A percentile compares a stretch with the other conserved stretches of the same genome.
Conservation (phyloP, 2,113 vertebrate genomes). For the Coturnix japonica region DNA sequence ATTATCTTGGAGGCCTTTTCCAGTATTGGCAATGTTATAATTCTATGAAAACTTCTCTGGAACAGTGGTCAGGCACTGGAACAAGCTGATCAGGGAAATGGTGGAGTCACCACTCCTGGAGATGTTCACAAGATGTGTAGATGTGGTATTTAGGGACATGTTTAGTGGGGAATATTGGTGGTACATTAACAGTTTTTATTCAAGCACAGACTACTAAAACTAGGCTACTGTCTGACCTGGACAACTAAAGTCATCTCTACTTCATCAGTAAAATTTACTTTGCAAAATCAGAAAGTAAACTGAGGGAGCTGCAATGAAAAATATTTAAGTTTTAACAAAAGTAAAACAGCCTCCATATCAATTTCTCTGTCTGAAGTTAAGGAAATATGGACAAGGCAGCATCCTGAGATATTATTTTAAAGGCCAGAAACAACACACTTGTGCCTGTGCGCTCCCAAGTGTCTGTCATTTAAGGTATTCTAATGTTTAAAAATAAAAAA, state of each 20-base stretch:
- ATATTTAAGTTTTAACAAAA: background rate
- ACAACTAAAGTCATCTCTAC: background rate
- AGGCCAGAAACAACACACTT: background rate
- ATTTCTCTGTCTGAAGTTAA: background rate
- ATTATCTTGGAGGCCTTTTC: too few species aligned
- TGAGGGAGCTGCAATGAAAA: background rate
- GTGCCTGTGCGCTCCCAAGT: background rate
- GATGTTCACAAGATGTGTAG: too few species aligned
- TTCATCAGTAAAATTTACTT: background rate
- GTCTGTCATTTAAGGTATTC: background rate
- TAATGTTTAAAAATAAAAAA: background rate
- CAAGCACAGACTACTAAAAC: background rate
- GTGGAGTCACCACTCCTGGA: too few species aligned
- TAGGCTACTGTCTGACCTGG: background rate
- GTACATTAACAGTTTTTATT: background rate
- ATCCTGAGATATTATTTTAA: background rate
- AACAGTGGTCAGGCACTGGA: too few species aligned
- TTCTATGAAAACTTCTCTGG: too few species aligned
- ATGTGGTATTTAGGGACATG: too few species aligned
- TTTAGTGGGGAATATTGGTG: too few species aligned
- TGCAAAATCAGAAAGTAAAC: background rate
- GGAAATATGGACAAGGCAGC: background rate
- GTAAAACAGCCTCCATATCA: background rate
- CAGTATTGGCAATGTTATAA: too few species aligned
- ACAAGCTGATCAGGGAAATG: too few species aligned